Evolutionary conservation across 2,797 vertebrate genomes (phyloP).

Genomic region (Clarias platycephalus): DNA sequence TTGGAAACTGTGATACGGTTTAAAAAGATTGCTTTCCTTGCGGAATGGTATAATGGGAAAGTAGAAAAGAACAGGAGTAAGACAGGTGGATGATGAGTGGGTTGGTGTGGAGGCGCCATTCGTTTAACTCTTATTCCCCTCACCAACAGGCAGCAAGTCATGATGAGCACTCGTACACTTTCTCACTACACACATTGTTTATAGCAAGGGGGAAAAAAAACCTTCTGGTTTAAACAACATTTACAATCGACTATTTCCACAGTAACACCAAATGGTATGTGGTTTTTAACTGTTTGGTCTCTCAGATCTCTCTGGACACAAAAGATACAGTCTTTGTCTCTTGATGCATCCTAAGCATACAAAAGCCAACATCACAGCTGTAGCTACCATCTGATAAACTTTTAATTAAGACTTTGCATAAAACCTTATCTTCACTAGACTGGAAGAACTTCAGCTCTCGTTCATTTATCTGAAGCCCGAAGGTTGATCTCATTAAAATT

Average conservation of each 20-base stretch:
- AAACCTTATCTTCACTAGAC: conserved; percentile 52
- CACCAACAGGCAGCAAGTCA: neutral
- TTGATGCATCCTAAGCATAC: conserved; percentile 14
- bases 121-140: neutral
- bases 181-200: neutral
- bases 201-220: neutral
- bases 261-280: neutral
- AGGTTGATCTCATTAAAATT: conserved; percentile 56
- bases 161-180: neutral
- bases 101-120: neutral
- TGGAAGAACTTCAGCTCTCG: conserved; percentile 37
- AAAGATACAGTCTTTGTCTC: neutral
- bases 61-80: conserved; percentile 16
- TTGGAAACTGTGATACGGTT: conserved; percentile 43
- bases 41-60: conserved; percentile 45
- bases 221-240: no score
- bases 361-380: conserved; percentile 15
- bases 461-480: conserved; percentile 35
- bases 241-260: no score
- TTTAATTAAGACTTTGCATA: conserved; percentile 60
- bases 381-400: conserved; percentile 41
- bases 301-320: neutral
- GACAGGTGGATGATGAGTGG: conserved; percentile 9
- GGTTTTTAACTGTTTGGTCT: neutral
- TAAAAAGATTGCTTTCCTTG: conserved; percentile 52